Evolutionary conservation across 2,113 vertebrate genomes (phyloP), one percentile per base, ranked within the genome.

Genomic region (Balaenoptera acutorostrata): DNA sequence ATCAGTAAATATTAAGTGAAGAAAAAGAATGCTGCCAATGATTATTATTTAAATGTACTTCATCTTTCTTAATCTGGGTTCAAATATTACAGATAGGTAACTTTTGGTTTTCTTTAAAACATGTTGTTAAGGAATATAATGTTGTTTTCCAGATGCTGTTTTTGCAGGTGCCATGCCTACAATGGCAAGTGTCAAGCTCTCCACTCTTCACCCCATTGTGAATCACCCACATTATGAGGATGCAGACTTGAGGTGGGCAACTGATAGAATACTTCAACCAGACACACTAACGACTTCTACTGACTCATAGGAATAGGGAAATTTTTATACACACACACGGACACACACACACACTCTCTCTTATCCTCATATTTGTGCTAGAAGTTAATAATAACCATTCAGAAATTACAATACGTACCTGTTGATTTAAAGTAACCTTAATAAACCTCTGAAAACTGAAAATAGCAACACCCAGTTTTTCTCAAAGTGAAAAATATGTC

Each of bases 221-320:
- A 99, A 99, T 97, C 99, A 99, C 94, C 99, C 99, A 3, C 99
- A 99, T 96, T 99, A 99, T 8, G 99, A 99, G 98, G 99, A 99
- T 21, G 99, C 99, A 69, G 99, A 99, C 78, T 98, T 99, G 95
- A 99, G 99, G 99, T 99, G 15, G 75, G 96, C 29, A 52, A 0
- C 36, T 4, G 31, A 95, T 5, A n/a, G 31, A n/a, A 6, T 23
- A 2, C 33, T 29, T 44, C 74, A 23, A 18, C 25, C 33, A 59
- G n/a, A 63, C 29, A 74, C 10, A 17, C 4, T 23, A 23, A 6
- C 12, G 64, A 20, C 7, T 87, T 69, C n/a, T 29, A 5, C 6
- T 46, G 13, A 64, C 52, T 57, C 64, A 78, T 25, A 82, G 66
- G 33, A 46, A 80, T 4, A 29, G 49, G 12, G 68, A 44, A 31